phyloP scores from a whole-genome alignment of 2,113 vertebrate genomes.

The Euleptes europaea region DNA sequence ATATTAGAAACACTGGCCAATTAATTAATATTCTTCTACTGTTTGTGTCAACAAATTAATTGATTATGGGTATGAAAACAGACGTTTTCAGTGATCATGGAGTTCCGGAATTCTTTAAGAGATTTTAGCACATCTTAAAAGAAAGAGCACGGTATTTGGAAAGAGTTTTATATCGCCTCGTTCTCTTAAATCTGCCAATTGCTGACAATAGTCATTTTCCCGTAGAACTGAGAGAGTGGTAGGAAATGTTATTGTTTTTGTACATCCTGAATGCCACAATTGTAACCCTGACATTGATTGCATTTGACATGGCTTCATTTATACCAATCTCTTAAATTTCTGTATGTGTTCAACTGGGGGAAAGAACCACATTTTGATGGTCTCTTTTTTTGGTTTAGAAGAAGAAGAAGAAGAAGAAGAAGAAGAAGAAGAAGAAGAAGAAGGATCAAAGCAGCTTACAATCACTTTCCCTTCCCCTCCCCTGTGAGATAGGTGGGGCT shows the following conservation, averaged over 20 bases:
- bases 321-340: background rate
- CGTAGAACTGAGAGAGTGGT: background rate
- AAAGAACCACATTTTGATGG: too few species aligned
- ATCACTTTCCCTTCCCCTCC: too few species aligned
- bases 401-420: too few species aligned
- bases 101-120: background rate
- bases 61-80: background rate
- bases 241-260: background rate
- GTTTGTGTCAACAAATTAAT: background rate
- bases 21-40: background rate
- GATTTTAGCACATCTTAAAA: background rate
- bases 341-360: too few species aligned
- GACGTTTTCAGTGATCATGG: background rate
- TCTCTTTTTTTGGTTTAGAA: too few species aligned
- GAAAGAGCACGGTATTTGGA: too few species aligned
- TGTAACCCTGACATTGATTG: background rate
- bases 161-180: background rate
- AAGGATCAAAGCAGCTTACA: too few species aligned
- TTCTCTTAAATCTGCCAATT: background rate
- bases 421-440: too few species aligned
- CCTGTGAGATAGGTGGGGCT: too few species aligned
- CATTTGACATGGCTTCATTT: background rate
- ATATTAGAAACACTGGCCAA: background rate
- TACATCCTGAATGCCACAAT: background rate
- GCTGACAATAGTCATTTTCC: background rate